Conservation (phyloP, 2,797 vertebrate genomes). For the Scolopax bukidnonensis region DNA sequence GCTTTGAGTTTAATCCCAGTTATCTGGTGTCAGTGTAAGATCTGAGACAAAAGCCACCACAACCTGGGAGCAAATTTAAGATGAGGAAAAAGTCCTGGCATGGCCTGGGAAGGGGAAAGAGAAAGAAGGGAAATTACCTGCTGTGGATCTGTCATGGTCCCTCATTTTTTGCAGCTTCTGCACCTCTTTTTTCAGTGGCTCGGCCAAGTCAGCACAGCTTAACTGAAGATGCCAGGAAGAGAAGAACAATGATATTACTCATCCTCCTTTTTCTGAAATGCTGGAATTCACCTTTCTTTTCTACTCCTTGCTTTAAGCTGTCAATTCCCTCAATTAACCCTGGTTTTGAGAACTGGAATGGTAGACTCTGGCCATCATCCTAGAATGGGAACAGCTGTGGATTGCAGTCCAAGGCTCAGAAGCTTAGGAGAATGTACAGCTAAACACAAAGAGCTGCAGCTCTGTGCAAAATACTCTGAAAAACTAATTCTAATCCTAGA, state of each 20-base stretch:
- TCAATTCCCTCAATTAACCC: not conserved
- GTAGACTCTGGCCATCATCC: not conserved
- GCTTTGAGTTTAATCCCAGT: not conserved
- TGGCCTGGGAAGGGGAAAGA: not conserved
- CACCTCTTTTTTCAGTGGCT: constrained; percentile 88
- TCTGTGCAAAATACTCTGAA: not conserved
- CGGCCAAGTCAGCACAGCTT: constrained; percentile 87
- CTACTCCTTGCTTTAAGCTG: not conserved
- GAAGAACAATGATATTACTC: not conserved
- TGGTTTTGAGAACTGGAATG: not conserved
- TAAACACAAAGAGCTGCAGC: not conserved
- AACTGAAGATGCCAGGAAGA: constrained; percentile 76
- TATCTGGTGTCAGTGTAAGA: not conserved
- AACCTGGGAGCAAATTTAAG: not conserved
- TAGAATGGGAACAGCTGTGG: not conserved
- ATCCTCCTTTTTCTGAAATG: not conserved
- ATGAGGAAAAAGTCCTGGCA: not conserved
- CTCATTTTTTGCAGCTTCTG: constrained; percentile 88
- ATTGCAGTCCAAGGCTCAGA: not conserved
- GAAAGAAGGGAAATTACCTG: constrained; percentile 69
- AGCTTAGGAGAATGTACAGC: not conserved
- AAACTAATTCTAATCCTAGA: not conserved
- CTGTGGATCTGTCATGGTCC: constrained; percentile 49
- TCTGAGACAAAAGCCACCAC: not conserved
- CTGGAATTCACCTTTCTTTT: not conserved